phyloP scores from a whole-genome alignment of 2,797 vertebrate species.

The Coendou prehensilis region DNA sequence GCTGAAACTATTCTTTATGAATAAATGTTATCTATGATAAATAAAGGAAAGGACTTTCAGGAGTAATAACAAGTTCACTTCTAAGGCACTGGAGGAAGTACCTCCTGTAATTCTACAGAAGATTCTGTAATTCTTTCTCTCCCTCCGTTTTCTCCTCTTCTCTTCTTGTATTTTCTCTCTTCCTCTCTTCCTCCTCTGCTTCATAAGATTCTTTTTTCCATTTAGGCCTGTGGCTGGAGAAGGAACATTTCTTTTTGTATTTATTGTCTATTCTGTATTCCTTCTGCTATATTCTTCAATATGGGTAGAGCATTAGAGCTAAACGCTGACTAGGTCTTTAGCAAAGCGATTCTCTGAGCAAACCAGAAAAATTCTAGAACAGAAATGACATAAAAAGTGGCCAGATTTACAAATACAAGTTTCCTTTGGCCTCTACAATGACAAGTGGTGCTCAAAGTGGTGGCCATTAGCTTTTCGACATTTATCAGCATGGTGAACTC shows the following conservation, averaged over 20 bases:
- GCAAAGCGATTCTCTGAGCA: neutral
- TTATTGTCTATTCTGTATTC: neutral
- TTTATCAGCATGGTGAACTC: neutral
- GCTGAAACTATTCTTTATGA: constrained; percentile 21
- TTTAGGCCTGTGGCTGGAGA: neutral
- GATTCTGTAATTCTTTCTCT: neutral
- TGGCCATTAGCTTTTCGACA: neutral
- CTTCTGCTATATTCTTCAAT: neutral
- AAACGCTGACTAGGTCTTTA: neutral
- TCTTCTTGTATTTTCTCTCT: neutral
- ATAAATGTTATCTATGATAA: neutral
- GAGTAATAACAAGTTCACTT: neutral
- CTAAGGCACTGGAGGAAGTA: neutral
- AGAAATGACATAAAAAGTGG: neutral
- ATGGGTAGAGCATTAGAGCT: neutral
- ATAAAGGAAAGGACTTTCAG: constrained; percentile 11
- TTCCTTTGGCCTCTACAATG: neutral
- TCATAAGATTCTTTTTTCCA: neutral
- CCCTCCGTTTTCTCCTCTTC: neutral
- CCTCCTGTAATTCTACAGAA: neutral
- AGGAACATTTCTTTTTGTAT: neutral
- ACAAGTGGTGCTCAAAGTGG: neutral
- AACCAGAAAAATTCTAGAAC: neutral
- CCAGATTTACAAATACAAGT: neutral
- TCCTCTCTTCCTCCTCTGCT: no score